phyloP scores from a whole-genome alignment of 2,797 vertebrate species.

The Neopelma chrysocephalum region DNA sequence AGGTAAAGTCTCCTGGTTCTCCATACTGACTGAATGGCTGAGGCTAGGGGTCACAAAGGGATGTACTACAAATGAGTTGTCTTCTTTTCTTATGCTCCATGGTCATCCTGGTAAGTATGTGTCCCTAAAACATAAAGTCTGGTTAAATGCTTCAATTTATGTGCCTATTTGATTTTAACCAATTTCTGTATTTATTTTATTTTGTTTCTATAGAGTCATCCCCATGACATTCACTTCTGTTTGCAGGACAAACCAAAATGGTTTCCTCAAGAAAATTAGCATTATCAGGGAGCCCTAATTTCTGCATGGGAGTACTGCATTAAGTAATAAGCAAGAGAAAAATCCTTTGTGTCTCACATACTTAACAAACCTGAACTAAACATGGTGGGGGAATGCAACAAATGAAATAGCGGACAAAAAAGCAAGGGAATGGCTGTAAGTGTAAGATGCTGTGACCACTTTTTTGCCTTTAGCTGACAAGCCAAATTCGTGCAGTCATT shows the following conservation, averaged over 20 bases:
- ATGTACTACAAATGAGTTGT: not conserved
- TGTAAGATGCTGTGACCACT: not conserved
- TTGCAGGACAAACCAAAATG: not conserved
- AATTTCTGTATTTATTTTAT: not conserved
- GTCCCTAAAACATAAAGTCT: not conserved
- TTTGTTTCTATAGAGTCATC: not conserved
- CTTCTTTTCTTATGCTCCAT: not conserved
- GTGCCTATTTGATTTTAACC: not conserved
- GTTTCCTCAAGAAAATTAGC: not conserved
- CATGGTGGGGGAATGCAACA: not conserved
- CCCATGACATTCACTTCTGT: not conserved
- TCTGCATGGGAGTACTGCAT: not conserved
- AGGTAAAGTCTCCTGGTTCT: constrained; percentile 30
- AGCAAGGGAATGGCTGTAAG: not conserved
- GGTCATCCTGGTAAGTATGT: not conserved
- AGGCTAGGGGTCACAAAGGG: constrained; percentile 1
- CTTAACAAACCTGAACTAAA: not conserved
- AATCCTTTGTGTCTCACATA: not conserved
- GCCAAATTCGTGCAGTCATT: constrained; percentile 27
- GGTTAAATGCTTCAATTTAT: not conserved
- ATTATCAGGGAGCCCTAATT: not conserved
- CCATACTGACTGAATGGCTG: constrained; percentile 3
- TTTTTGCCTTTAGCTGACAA: not conserved
- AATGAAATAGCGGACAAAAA: not conserved
- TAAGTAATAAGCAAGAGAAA: not conserved